phyloP scores from a whole-genome alignment of 2,113 vertebrate genomes.

The Grus americana region DNA sequence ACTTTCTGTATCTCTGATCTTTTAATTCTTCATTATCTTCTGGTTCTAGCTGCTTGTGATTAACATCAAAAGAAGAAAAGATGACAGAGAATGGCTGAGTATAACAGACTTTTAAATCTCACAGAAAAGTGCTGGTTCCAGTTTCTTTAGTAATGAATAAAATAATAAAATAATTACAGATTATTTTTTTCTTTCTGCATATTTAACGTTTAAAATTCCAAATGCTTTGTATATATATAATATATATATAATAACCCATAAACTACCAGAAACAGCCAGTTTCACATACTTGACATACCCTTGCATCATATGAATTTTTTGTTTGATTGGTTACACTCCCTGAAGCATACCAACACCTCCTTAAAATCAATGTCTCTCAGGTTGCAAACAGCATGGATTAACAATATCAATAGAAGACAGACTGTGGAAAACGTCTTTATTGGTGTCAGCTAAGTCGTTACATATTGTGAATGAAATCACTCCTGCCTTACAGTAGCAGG shows the following conservation, averaged over 20 bases:
- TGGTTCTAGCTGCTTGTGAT: not conserved
- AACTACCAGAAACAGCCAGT: not conserved
- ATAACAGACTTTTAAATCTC: not conserved
- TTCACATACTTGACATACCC: not conserved
- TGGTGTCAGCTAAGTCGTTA: not conserved
- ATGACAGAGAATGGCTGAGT: not conserved
- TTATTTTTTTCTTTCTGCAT: not conserved
- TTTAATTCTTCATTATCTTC: slow-evolving; percentile 29
- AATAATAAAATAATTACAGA: not conserved
- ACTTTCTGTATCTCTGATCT: not conserved
- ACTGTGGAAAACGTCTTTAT: not conserved
- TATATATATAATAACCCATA: not conserved
- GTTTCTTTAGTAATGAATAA: not conserved
- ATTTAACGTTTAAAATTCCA: not conserved
- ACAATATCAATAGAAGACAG: not conserved
- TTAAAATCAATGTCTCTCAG: not conserved
- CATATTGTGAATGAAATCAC: not conserved
- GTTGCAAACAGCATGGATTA: not conserved
- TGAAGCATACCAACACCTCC: not conserved
- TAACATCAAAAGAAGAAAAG: slow-evolving; percentile 31
- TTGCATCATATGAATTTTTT: not conserved
- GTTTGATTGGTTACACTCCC: not conserved
- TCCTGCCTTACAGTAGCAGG: not conserved
- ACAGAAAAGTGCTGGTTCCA: not conserved
- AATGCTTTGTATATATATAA: not conserved